Conservation (phyloP, 1,140 invertebrate species). For the Drosophila arizonae region DNA sequence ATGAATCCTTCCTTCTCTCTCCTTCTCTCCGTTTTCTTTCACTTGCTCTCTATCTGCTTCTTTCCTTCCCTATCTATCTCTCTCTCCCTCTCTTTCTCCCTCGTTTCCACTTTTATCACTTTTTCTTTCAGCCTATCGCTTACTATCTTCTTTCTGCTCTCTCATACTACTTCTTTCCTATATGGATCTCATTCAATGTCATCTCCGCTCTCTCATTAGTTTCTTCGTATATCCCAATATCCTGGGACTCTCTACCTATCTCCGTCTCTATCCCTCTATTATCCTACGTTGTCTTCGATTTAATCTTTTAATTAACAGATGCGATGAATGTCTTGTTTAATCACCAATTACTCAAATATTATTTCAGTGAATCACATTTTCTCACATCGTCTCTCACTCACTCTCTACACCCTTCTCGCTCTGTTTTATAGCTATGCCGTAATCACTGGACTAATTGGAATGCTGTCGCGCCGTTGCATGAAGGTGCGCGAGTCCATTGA, state of each 20-base stretch:
- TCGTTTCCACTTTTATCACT: too few relatives aligned
- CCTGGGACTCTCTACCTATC: too few relatives aligned
- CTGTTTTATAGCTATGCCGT: constrained; percentile 66
- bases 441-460: constrained; percentile 76
- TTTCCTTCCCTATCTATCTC: not conserved
- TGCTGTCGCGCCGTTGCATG: constrained; percentile 72
- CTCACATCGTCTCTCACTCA: not conserved
- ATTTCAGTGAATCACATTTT: not conserved
- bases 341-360: too few relatives aligned
- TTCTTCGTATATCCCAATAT: too few relatives aligned
- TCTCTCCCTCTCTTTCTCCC: too few relatives aligned
- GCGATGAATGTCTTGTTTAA: not conserved
- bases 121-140: too few relatives aligned
- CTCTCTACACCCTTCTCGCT: not conserved
- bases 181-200: too few relatives aligned
- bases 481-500: constrained; percentile 81
- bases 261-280: not conserved
- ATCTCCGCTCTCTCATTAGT: too few relatives aligned
- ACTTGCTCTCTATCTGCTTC: not conserved
- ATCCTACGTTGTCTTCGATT: too few relatives aligned
- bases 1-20: not conserved
- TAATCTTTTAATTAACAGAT: not conserved
- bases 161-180: too few relatives aligned
- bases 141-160: too few relatives aligned
- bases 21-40: too few relatives aligned